Evolutionary conservation across 2,888 invertebrate species (phyloP), one percentile per base, ranked within the genome.

Genomic region (Drosophila eohydei): DNA sequence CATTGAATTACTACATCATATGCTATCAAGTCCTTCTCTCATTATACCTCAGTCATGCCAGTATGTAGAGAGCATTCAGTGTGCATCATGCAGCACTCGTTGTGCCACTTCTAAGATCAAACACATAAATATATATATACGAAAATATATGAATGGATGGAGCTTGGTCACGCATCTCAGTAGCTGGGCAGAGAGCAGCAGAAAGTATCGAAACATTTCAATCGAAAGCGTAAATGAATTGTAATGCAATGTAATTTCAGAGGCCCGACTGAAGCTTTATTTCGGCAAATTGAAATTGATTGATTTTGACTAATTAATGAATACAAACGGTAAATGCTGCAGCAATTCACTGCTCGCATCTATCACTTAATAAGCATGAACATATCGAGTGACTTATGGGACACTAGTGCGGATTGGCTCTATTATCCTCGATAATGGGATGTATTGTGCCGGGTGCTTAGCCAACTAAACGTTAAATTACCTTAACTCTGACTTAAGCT

Each of bases 251-350:
- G 40, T 30, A 26, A 36, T 36, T 51, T 36, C 11, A 43, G 21
- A 46, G 21, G 21, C 4, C 11, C 16, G 16, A 43, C 3, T 3
- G 11, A 21, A 46, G 9, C 30, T 58, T 44, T 43, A 51, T 12
- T 34, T 12, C 6, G 14, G 14, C 34, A 12, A 30, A 59, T 38
- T 30, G 40, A 48, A 58, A 36, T 58, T 46, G 9, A 58, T 58
- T 5, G 58, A 58, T 28, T 38, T 34, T 14, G 4, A 9, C 8
- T 3, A 16, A 38, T 38, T 38, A 28, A 46, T 26, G 56, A 44
- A 34, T 8, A 43, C 14, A 9, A 56, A 43, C 12, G 55, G 30
- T 21, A 14, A 30, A 41, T 41, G 7, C 8, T 12, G 40, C 40
- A 26, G 40, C 40, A 26, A 2, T 41, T 50, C 12, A 7, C 51